These are phyloP conservation scores for Dasypogon diadema DNA, from an alignment of 2,888 invertebrate genomes.

Conservation along the genomic window DNA sequence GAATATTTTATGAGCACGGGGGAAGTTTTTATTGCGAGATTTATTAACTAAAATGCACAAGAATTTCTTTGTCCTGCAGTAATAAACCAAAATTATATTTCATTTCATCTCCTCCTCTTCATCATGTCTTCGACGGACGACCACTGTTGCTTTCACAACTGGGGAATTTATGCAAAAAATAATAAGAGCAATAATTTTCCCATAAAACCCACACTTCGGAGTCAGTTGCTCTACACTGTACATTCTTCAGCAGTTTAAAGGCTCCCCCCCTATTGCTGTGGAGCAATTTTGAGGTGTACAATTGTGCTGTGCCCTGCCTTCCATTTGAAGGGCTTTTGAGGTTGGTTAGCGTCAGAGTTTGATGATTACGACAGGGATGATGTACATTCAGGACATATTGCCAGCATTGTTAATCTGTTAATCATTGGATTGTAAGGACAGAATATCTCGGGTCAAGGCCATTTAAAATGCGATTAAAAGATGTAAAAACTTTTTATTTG, in stretches of 20 bases:
- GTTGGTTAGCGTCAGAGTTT: conserved; percentile 23
- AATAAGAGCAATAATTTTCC: conserved; percentile 40
- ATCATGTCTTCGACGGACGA: neutral
- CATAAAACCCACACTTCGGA: conserved; percentile 34
- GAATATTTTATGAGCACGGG: conserved; percentile 10
- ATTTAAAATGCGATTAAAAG: too few relatives aligned
- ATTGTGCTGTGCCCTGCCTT: neutral
- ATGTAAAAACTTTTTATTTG: too few relatives aligned
- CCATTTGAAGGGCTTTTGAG: neutral
- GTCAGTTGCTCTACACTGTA: conserved; percentile 1
- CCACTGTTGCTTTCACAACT: conserved; percentile 16
- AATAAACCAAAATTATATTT: conserved; percentile 41
- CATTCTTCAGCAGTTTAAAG: neutral
- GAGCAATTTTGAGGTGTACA: conserved; percentile 16
- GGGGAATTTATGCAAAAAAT: conserved; percentile 37
- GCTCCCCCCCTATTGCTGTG: neutral
- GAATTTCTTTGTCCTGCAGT: conserved; percentile 33
- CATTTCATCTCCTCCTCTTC: conserved; percentile 14
- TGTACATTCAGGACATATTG: conserved; percentile 15
- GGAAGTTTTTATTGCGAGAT: conserved; percentile 39
- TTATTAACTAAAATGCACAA: conserved; percentile 41
- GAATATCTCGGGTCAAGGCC: too few relatives aligned
- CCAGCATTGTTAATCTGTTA: conserved; percentile 11
- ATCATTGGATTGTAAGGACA: conserved; percentile 23
- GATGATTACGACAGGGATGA: conserved; percentile 12